Conservation (phyloP, 2,797 vertebrate species). For the Poecile montanus region DNA sequence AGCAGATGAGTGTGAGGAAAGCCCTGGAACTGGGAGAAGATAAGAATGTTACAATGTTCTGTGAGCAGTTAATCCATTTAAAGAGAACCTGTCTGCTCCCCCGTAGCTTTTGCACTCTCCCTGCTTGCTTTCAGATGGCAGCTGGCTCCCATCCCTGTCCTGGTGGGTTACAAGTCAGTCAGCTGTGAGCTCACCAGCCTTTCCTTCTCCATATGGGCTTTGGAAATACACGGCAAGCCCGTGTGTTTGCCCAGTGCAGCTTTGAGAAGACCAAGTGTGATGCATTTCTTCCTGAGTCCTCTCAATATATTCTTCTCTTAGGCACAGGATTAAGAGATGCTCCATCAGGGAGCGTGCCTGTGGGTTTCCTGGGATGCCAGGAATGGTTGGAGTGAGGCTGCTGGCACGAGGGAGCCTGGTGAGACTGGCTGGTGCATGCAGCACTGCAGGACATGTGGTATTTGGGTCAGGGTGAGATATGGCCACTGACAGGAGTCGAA, state of each 20-base stretch:
- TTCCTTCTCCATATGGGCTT: not conserved
- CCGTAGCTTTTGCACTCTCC: not conserved
- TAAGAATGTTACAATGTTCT: not conserved
- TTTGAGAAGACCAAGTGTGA: not conserved
- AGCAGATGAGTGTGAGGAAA: not conserved
- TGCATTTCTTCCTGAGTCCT: not conserved
- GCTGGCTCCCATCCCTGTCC: slow-evolving; percentile 13
- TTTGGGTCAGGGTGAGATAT: not conserved
- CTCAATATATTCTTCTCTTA: not conserved
- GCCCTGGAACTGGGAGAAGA: not conserved
- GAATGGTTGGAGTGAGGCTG: not conserved
- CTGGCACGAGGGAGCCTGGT: not conserved
- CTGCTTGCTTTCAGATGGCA: not conserved
- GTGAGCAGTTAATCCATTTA: not conserved
- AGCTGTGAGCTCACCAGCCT: not conserved
- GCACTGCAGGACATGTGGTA: not conserved
- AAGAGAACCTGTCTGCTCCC: not conserved
- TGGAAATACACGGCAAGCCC: not conserved
- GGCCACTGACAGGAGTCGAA: not conserved
- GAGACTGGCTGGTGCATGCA: not conserved
- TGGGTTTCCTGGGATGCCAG: not conserved
- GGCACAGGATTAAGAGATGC: not conserved
- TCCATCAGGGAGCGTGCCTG: not conserved
- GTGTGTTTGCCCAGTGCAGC: not conserved
- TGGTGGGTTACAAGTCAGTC: not conserved